Percentiles rank a stretch among this genome's conserved stretches.
These are phyloP conservation scores for Rhinoraja longicauda DNA, from an alignment of 2,797 vertebrate genomes.

Conservation along the genomic window DNA sequence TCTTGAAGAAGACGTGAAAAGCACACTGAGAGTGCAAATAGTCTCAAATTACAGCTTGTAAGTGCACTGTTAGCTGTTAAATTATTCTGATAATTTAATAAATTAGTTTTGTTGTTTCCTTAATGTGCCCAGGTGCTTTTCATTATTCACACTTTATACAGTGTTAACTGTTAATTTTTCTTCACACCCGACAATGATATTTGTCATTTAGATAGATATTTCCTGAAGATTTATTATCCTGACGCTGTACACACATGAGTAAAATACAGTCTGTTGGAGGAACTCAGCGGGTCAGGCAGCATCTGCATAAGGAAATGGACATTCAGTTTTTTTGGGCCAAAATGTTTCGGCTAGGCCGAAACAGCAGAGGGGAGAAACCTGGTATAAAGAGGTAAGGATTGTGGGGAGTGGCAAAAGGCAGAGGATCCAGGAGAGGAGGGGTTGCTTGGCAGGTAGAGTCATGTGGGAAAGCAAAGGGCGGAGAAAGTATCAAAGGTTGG, in stretches of 20 bases:
- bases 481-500: too few relatives aligned
- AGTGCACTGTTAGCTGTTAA: slow-evolving; percentile 28
- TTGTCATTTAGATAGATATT: not conserved
- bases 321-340: too few relatives aligned
- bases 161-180: not conserved
- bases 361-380: too few relatives aligned
- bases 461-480: too few relatives aligned
- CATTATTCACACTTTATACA: not conserved
- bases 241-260: not conserved
- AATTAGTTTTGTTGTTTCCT: not conserved
- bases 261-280: too few relatives aligned
- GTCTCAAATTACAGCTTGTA: not conserved
- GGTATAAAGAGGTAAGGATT: too few relatives aligned
- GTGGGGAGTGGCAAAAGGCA: too few relatives aligned
- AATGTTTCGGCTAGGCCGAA: too few relatives aligned
- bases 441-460: too few relatives aligned
- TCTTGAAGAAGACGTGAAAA: slow-evolving; percentile 2
- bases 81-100: not conserved
- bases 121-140: slow-evolving; percentile 10
- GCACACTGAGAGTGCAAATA: not conserved
- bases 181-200: not conserved
- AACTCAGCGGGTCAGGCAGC: too few relatives aligned
- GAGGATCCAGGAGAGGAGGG: too few relatives aligned
- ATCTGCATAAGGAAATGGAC: too few relatives aligned
- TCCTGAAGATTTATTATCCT: not conserved